Evolutionary conservation across 2,113 vertebrate genomes (phyloP).

Genomic region (Microtus richardsoni): DNA sequence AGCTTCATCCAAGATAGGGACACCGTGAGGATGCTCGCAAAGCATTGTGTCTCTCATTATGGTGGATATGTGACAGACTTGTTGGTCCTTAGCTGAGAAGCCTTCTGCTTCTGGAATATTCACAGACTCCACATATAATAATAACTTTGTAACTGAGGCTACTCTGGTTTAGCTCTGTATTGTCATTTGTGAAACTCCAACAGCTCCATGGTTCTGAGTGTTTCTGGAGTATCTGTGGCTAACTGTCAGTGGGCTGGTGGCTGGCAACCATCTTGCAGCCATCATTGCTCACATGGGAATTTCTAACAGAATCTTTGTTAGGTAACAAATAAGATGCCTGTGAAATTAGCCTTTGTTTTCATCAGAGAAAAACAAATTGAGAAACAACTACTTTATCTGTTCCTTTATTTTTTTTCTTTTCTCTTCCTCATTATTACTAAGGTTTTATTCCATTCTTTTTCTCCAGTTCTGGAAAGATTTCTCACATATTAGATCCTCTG

Average conservation of each 20-base stretch:
- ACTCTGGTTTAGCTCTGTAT: too few relatives aligned
- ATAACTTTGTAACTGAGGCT: neutral
- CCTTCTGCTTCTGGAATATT: neutral
- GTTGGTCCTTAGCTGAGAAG: neutral
- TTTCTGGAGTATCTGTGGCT: too few relatives aligned
- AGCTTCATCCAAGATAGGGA: too few relatives aligned
- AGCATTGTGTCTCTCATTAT: neutral
- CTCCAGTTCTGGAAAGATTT: neutral
- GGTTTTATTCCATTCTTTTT: neutral
- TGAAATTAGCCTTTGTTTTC: neutral
- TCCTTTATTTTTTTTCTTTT: neutral
- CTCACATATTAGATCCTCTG: neutral
- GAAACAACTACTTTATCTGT: too few relatives aligned
- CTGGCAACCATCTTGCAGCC: neutral
- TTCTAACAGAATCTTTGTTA: neutral
- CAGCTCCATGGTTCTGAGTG: accelerated
- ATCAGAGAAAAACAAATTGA: neutral
- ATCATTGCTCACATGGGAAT: neutral
- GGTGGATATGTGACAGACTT: neutral
- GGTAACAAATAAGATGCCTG: neutral
- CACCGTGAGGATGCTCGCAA: neutral
- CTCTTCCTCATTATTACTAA: neutral
- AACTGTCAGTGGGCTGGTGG: accelerated
- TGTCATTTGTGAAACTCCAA: neutral
- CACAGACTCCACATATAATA: neutral